phyloP scores from a whole-genome alignment of 2,113 vertebrate genomes.

The Cairina moschata region DNA sequence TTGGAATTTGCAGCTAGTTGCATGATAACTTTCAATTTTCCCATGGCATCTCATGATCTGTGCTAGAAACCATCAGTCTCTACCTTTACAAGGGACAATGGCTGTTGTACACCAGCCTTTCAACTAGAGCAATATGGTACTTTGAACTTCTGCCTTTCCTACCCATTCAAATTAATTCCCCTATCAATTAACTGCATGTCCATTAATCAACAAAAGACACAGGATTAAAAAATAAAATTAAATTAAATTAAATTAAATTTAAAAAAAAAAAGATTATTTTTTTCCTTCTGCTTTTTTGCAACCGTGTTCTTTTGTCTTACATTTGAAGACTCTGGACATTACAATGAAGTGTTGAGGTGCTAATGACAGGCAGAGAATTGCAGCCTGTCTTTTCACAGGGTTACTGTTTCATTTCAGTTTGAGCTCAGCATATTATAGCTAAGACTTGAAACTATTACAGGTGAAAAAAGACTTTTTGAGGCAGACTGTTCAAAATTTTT shows the following conservation, averaged over 20 bases:
- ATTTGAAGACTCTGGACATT: background rate
- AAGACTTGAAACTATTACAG: background rate
- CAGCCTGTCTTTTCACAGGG: background rate
- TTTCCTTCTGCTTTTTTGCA: conserved; percentile 18
- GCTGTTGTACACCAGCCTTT: background rate
- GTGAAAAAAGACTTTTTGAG: background rate
- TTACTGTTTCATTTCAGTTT: background rate
- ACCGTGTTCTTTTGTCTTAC: conserved; percentile 17
- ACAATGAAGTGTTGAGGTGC: conserved; percentile 11
- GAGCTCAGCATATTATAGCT: background rate
- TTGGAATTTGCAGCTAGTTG: background rate
- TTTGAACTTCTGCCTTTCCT: background rate
- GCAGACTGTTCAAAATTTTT: background rate
- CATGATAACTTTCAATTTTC: conserved; percentile 1
- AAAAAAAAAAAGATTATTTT: background rate
- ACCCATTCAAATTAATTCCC: background rate
- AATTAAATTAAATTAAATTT: too few relatives aligned
- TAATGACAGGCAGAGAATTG: background rate
- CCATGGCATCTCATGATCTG: background rate
- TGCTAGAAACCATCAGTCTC: background rate
- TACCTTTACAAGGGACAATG: background rate
- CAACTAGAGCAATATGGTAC: background rate
- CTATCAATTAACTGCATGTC: background rate
- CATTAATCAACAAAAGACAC: background rate
- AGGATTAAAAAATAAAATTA: background rate